These are phyloP conservation scores for Melitaea cinxia DNA, from an alignment of 1,140 invertebrate species.

Conservation along the genomic window DNA sequence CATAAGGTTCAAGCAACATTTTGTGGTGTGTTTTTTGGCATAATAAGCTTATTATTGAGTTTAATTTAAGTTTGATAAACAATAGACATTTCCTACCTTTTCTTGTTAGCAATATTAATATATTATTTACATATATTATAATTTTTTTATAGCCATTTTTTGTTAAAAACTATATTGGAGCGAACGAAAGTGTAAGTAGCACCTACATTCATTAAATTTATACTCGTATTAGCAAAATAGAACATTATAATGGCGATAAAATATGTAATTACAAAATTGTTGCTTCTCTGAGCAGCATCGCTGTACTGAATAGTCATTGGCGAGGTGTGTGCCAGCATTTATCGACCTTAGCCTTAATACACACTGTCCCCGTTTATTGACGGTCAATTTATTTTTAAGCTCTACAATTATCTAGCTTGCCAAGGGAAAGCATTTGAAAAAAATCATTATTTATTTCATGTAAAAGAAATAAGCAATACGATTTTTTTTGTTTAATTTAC, in stretches of 20 bases:
- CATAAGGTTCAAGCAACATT: no score
- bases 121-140: background rate
- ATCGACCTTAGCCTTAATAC: constrained; percentile 66
- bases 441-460: background rate
- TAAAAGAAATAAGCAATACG: no score
- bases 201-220: background rate
- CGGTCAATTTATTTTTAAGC: constrained; percentile 71
- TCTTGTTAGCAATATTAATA: no score
- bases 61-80: background rate
- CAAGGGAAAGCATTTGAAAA: constrained; percentile 19
- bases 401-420: constrained; percentile 35
- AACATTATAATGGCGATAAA: constrained; percentile 19
- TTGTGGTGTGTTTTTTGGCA: no score
- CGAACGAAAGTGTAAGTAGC: background rate
- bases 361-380: constrained; percentile 68
- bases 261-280: constrained; percentile 32
- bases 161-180: background rate
- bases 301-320: constrained; percentile 47
- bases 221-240: background rate
- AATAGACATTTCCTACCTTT: background rate
- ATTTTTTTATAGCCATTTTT: background rate
- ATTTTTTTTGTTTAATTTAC: no score
- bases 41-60: background rate
- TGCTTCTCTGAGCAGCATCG: constrained; percentile 35
- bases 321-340: constrained; percentile 68